Conservation (phyloP, 2,797 vertebrate species). For the Cichlasoma orientale region DNA sequence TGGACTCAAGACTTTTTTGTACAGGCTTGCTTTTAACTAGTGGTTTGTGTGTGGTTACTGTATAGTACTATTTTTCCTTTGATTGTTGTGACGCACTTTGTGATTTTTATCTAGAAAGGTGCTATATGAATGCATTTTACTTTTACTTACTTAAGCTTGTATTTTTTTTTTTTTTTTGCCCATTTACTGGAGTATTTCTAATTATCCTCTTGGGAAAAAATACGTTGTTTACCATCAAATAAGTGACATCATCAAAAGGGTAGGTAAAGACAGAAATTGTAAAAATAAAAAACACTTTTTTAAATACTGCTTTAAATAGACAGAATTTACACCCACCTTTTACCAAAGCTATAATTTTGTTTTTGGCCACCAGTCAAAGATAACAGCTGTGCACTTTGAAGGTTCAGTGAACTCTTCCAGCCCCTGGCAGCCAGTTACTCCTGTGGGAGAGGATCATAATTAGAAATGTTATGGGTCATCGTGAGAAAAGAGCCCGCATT, state of each 20-base stretch:
- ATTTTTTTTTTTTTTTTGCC: not conserved
- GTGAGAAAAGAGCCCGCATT: conserved; percentile 73
- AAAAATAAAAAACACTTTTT: not conserved
- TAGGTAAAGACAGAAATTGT: not conserved
- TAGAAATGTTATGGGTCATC: conserved; percentile 91
- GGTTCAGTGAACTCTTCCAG: conserved; percentile 90
- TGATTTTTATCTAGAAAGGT: too few relatives aligned
- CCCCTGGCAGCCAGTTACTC: conserved; percentile 84
- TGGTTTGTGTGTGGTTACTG: too few relatives aligned
- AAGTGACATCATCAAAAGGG: not conserved
- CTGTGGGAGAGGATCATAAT: conserved; percentile 91
- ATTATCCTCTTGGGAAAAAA: not conserved
- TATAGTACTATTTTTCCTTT: too few relatives aligned
- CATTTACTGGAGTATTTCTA: conserved; percentile 13
- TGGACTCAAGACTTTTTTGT: too few relatives aligned
- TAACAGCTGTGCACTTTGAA: conserved; percentile 92
- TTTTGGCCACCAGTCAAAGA: conserved; percentile 94
- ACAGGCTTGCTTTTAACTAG: too few relatives aligned
- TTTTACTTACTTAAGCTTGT: not conserved
- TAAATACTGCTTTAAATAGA: conserved; percentile 74
- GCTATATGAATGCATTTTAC: too few relatives aligned
- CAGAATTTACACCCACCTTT: conserved; percentile 81
- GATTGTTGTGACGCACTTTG: too few relatives aligned
- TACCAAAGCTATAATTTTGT: conserved; percentile 85
- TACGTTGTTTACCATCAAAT: conserved; percentile 16